These are phyloP conservation scores for Psittacula echo DNA, from an alignment of 2,797 vertebrate genomes.

Conservation along the genomic window DNA sequence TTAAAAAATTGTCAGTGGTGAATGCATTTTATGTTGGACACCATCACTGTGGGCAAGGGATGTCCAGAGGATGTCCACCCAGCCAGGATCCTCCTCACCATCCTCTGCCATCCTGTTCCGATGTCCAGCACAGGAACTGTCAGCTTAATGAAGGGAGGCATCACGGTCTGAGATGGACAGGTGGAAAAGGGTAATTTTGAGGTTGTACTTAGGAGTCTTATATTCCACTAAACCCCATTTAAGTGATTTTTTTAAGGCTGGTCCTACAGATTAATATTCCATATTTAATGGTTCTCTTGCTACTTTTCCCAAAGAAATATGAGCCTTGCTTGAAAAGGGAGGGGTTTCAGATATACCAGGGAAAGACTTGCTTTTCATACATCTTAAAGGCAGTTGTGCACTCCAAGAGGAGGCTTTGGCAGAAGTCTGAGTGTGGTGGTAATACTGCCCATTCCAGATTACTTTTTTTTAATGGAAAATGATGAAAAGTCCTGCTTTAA, in stretches of 20 bases:
- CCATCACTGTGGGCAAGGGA: background rate
- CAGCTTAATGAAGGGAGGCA: background rate
- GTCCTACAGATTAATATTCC: background rate
- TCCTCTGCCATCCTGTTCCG: background rate
- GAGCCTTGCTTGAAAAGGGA: background rate
- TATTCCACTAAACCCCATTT: background rate
- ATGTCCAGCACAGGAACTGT: fast-evolving
- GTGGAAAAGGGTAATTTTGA: background rate
- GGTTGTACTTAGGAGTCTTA: background rate
- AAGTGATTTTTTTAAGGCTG: background rate
- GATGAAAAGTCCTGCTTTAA: slow-evolving; percentile 63
- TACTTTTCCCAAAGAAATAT: slow-evolving; percentile 6
- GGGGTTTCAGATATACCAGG: background rate
- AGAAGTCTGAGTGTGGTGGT: background rate
- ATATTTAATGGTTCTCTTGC: background rate
- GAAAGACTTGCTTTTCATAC: background rate
- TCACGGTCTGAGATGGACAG: background rate
- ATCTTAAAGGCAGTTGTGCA: background rate
- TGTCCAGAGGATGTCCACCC: background rate
- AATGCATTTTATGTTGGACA: background rate
- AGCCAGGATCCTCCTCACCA: background rate
- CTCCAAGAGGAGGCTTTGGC: slow-evolving; percentile 55
- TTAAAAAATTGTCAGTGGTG: background rate
- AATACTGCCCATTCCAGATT: slow-evolving; percentile 47
- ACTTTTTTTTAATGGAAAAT: slow-evolving; percentile 58